phyloP scores from a whole-genome alignment of 1,140 invertebrate genomes.

The Diabrotica virgifera region DNA sequence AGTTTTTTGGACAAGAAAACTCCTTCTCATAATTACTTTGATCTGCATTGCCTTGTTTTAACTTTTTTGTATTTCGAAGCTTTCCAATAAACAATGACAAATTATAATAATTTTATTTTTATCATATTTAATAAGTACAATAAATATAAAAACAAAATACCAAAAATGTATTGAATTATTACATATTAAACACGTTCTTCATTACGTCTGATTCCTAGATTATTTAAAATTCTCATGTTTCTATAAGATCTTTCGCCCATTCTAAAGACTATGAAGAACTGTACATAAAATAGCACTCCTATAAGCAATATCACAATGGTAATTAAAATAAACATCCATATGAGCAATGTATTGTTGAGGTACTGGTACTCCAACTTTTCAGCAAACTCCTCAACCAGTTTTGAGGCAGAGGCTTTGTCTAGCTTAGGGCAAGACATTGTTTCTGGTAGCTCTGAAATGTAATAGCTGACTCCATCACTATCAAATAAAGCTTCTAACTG shows the following conservation, averaged over 20 bases:
- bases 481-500: conserved; percentile 7
- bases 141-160: too few relatives aligned
- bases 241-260: conserved; percentile 1
- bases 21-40: too few relatives aligned
- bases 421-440: not conserved
- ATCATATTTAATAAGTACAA: too few relatives aligned
- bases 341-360: not conserved
- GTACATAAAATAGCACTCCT: conserved; percentile 23
- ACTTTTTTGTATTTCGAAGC: too few relatives aligned
- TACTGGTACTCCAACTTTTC: not conserved
- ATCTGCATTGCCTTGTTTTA: too few relatives aligned
- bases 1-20: too few relatives aligned
- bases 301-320: conserved; percentile 15
- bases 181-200: conserved; percentile 2
- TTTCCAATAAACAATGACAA: too few relatives aligned
- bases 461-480: not conserved
- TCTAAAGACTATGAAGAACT: conserved; percentile 19
- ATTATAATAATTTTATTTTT: too few relatives aligned
- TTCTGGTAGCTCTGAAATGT: not conserved
- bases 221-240: conserved; percentile 4
- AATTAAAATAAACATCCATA: conserved; percentile 18
- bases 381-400: conserved; percentile 1
- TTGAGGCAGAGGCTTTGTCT: not conserved
- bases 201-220: conserved; percentile 2
- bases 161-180: too few relatives aligned